Evolutionary conservation across 2,888 invertebrate genomes (phyloP).

Genomic region (Trachelus iudaicus): DNA sequence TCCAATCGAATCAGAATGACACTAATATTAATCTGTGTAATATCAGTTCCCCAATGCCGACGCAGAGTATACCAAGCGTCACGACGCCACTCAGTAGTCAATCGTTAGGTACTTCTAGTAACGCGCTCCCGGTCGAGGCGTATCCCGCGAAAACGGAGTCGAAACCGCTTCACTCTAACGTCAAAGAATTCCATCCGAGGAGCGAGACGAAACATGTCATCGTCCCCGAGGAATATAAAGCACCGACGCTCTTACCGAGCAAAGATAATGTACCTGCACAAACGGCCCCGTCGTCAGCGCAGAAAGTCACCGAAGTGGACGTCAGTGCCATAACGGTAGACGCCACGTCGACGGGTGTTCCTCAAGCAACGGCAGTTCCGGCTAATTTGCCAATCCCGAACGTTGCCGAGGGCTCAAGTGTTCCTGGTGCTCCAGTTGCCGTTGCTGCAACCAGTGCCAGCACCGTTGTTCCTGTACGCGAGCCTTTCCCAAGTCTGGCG

Average conservation of each 20-base stretch:
- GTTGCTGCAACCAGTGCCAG: conserved; percentile 36
- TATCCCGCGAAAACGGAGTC: conserved; percentile 34
- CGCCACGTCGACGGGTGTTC: conserved; percentile 37
- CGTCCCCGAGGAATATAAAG: conserved; percentile 36
- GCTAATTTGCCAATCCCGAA: conserved; percentile 27
- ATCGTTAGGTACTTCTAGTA: conserved; percentile 30
- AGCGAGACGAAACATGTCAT: conserved; percentile 41
- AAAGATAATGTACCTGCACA: conserved; percentile 58
- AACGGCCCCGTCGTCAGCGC: conserved; percentile 34
- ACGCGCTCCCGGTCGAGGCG: conserved; percentile 29
- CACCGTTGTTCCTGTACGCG: conserved; percentile 31
- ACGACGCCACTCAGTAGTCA: conserved; percentile 45
- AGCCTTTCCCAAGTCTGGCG: conserved; percentile 22
- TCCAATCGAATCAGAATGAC: conserved; percentile 41
- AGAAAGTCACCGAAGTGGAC: conserved; percentile 28
- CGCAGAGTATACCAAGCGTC: conserved; percentile 37
- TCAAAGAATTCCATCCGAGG: conserved; percentile 52
- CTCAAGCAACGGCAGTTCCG: conserved; percentile 24
- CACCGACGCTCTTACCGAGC: conserved; percentile 33
- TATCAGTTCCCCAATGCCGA: conserved; percentile 33
- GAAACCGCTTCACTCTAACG: conserved; percentile 47
- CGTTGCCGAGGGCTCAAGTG: conserved; percentile 32
- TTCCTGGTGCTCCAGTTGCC: conserved; percentile 33
- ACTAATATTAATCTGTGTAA: conserved; percentile 41
- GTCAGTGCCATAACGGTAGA: conserved; percentile 15